Percentiles rank a stretch among this genome's conserved stretches.
Evolutionary conservation across 1,140 invertebrate species (phyloP).

Genomic region (Heliconius hewitsoni): DNA sequence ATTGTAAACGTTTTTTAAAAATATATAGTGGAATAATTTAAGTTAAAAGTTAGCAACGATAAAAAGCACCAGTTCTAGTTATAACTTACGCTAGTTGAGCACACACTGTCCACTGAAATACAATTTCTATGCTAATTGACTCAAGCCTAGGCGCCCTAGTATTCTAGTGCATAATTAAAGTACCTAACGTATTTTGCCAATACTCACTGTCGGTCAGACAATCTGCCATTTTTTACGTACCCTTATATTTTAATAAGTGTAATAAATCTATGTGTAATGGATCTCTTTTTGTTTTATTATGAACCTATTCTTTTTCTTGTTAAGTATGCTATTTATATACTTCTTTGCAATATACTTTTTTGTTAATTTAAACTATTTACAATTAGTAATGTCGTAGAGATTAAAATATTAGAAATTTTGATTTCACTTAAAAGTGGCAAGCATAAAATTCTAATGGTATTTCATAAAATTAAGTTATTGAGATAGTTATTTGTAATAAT

Average conservation of each 20-base stretch:
- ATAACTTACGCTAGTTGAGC: constrained; percentile 24
- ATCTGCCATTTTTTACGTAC: constrained; percentile 80
- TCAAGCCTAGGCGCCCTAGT: constrained; percentile 61
- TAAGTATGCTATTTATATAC: neutral
- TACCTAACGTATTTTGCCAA: constrained; percentile 76
- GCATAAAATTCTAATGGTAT: too few species aligned
- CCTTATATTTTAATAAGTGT: constrained; percentile 78
- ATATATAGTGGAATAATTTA: neutral
- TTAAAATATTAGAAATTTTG: too few species aligned
- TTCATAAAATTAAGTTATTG: too few species aligned
- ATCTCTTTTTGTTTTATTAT: constrained; percentile 47
- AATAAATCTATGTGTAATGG: constrained; percentile 75
- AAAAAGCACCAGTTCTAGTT: neutral
- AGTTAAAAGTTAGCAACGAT: neutral
- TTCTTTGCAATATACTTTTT: neutral
- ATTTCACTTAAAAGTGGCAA: too few species aligned
- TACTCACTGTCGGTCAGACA: constrained; percentile 74
- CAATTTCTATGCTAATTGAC: constrained; percentile 51
- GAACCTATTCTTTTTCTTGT: neutral
- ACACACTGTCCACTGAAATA: constrained; percentile 54
- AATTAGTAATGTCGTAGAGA: too few species aligned
- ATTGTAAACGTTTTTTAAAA: too few species aligned
- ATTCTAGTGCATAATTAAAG: constrained; percentile 65
- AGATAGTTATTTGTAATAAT: too few species aligned
- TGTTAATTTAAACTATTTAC: neutral